Percentiles rank a stretch among this genome's conserved stretches.
Evolutionary conservation across 1,140 invertebrate genomes (phyloP).

Genomic region (Hesperophylax magnus): DNA sequence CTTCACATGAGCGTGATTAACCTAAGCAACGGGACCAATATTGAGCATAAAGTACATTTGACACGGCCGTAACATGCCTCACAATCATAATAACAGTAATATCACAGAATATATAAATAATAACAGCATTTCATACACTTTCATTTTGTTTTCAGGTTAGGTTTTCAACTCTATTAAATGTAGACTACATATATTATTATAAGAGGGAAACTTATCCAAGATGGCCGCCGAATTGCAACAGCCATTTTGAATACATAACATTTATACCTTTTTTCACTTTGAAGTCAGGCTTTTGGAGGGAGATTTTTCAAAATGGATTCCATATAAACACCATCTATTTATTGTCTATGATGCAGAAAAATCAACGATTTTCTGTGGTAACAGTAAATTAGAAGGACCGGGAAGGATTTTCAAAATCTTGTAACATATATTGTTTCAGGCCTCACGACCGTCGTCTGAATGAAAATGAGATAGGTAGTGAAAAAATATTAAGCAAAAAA

Average conservation of each 20-base stretch:
- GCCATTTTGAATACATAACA: neutral
- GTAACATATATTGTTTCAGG: no score
- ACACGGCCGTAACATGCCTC: neutral
- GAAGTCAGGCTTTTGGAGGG: no score
- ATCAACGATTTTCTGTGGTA: no score
- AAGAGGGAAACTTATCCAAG: neutral
- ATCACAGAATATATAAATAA: neutral
- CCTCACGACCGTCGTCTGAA: neutral
- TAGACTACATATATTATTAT: neutral
- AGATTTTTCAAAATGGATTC: no score
- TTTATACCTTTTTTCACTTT: no score
- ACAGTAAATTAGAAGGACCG: no score
- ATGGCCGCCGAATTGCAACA: neutral
- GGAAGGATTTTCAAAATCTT: no score
- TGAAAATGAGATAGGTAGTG: neutral
- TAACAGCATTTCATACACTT: neutral
- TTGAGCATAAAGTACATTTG: slow-evolving; percentile 29
- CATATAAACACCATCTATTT: no score
- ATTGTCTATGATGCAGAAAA: no score
- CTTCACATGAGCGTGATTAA: slow-evolving; percentile 9
- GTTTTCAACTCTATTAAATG: neutral
- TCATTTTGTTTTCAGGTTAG: neutral
- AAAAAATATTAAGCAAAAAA: neutral
- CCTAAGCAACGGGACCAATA: slow-evolving; percentile 32
- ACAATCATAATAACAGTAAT: slow-evolving; percentile 3